Evolutionary conservation across 2,113 vertebrate genomes (phyloP), one percentile per base, ranked within the genome.

Genomic region (Castor canadensis): DNA sequence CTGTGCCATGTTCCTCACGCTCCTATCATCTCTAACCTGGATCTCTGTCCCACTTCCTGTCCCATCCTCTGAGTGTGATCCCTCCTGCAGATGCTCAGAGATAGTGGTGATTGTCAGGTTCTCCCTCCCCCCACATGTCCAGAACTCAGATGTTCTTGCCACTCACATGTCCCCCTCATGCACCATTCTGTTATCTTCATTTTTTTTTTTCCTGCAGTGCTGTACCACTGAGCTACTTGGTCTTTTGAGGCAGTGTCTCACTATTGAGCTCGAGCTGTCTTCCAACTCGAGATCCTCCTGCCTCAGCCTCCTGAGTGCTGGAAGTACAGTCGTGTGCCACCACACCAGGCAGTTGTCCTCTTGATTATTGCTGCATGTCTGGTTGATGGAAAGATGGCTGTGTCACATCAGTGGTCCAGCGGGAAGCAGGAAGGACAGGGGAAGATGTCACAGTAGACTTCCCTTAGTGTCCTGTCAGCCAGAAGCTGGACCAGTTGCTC

Each of bases 391-490:
- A 49, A 73, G 77, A 40, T 32, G 47, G 58, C 90, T 45, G 43
- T 69, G 89, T 95, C 71, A 35, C 17, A 83, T 43, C 40, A 4
- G 1, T 7, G 20, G 69, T 49, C 10, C 38, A 7, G 49, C 1
- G 35, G 71, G 77, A 98, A 98, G 10, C 98, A 98, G 91, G 99
- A 98, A 98, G 98, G 98, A 95, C 91, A 94, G 12, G 5, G 35
- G 24, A 45, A 22, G 52, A 10, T 56, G 38, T 38, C 7, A 4
- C 45, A 85, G 52, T 58, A n/a, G 49, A 86, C 47, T n/a, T 81
- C 30, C 28, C 38, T 81, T 43, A 94, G 64, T 76, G 45, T 69
- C 67, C 40, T 56, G 35, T 66, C 52, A 54, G 66, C 47, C 92
- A 16, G 20, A 19, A 58, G 43, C n/a, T 54, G 45, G 47, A 40